Evolutionary conservation across 1,140 invertebrate genomes (phyloP).

Genomic region (Euwallacea similis): DNA sequence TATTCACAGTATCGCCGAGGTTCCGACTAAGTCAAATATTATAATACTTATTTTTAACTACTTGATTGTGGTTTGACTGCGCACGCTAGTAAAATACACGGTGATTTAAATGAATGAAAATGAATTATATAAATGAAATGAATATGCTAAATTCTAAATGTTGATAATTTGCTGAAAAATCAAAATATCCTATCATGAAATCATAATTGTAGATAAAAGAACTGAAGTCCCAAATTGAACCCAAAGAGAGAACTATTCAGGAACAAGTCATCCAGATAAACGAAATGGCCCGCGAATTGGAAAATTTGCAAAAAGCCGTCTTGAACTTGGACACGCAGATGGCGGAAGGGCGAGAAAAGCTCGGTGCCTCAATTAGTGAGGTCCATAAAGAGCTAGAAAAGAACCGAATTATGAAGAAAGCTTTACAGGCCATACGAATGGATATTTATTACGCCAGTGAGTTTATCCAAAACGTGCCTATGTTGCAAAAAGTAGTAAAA

Average conservation of each 20-base stretch:
- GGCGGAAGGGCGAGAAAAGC: conserved; percentile 74
- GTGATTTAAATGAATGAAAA: too few species aligned
- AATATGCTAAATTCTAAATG: too few species aligned
- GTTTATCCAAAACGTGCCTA: conserved; percentile 73
- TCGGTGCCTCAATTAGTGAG: conserved; percentile 69
- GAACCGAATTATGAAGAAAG: conserved; percentile 65
- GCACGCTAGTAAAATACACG: too few species aligned
- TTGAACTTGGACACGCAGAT: conserved; percentile 68
- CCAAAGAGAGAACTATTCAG: conserved; percentile 76
- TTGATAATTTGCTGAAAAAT: neutral
- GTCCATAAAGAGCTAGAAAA: conserved; percentile 66
- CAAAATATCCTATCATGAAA: neutral
- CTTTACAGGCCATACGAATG: conserved; percentile 73
- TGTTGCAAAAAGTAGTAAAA: conserved; percentile 77
- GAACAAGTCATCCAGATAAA: conserved; percentile 77
- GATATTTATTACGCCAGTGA: conserved; percentile 77
- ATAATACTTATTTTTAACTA: too few species aligned
- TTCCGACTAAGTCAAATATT: too few species aligned
- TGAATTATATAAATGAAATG: too few species aligned
- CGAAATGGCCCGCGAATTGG: conserved; percentile 73
- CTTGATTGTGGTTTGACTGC: too few species aligned
- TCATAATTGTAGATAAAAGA: conserved; percentile 65
- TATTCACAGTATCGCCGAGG: too few species aligned
- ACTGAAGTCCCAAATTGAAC: conserved; percentile 81
- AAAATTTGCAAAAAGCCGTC: conserved; percentile 62